Percentiles rank a stretch among this genome's conserved stretches.
Evolutionary conservation across 2,888 invertebrate genomes (phyloP).

Genomic region (Cyclophora albipunctata): DNA sequence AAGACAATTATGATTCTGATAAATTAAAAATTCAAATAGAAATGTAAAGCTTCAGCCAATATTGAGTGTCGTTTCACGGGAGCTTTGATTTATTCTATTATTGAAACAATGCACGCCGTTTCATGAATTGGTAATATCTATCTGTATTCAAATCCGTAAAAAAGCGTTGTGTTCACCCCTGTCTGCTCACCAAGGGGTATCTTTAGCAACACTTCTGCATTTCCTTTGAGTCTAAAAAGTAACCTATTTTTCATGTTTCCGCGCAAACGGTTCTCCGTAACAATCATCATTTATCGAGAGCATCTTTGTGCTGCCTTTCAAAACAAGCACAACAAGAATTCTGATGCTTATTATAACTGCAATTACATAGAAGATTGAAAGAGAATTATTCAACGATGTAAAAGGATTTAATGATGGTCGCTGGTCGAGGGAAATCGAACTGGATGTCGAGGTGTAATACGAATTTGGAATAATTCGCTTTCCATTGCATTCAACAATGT

Average conservation of each 20-base stretch:
- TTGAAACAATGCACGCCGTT: conserved; percentile 15
- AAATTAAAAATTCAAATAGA: conserved; percentile 12
- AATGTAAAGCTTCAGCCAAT: conserved; percentile 11
- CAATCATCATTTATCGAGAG: no score
- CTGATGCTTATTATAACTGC: no score
- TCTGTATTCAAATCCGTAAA: conserved; percentile 18
- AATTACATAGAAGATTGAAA: no score
- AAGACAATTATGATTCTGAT: conserved; percentile 1
- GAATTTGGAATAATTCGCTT: no score
- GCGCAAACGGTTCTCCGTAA: conserved; percentile 4
- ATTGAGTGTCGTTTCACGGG: conserved; percentile 11
- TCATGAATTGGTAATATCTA: conserved; percentile 20
- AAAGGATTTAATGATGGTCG: no score
- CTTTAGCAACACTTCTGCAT: conserved; percentile 1
- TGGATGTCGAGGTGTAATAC: no score
- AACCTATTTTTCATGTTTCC: conserved; percentile 2
- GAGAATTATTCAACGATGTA: no score
- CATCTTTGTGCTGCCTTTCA: no score
- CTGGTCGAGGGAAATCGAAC: no score
- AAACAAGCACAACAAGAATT: no score
- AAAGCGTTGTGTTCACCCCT: conserved; percentile 10
- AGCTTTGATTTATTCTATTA: conserved; percentile 18
- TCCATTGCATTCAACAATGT: no score
- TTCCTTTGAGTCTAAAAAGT: conserved; percentile 5
- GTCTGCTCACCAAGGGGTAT: neutral